Conservation (phyloP, 2,797 vertebrate genomes). For the Numenius phaeopus region DNA sequence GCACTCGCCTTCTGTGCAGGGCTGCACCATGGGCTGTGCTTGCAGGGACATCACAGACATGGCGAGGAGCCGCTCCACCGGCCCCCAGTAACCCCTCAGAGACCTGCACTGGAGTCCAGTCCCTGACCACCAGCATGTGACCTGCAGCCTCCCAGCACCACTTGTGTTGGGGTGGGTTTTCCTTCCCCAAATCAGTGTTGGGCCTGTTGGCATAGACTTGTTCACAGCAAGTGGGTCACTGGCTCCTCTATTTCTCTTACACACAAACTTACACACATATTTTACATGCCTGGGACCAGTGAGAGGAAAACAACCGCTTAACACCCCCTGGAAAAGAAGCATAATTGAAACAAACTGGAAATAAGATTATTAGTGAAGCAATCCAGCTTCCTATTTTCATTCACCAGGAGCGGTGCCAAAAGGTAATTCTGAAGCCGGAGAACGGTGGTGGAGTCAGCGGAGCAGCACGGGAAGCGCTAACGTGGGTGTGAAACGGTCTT, state of each 20-base stretch:
- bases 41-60: not conserved
- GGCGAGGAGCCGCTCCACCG: accelerated
- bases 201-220: not conserved
- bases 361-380: conserved; percentile 30
- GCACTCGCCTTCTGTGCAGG: not conserved
- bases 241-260: not conserved
- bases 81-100: not conserved
- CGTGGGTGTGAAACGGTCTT: not conserved
- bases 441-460: not conserved
- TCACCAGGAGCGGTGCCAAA: conserved; percentile 19
- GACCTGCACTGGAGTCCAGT: not conserved
- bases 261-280: too few relatives aligned
- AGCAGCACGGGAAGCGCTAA: not conserved
- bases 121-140: not conserved
- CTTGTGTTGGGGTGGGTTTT: not conserved
- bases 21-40: not conserved
- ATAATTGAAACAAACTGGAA: conserved; percentile 56
- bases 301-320: not conserved
- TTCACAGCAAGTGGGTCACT: accelerated
- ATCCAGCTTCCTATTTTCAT: conserved; percentile 49
- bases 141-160: not conserved
- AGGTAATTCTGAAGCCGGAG: conserved; percentile 18
- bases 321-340: conserved; percentile 18
- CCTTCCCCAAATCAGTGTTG: not conserved
- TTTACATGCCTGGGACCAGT: not conserved